These are phyloP conservation scores for Epinephelus moara DNA, from an alignment of 2,113 vertebrate species.

Conservation along the genomic window DNA sequence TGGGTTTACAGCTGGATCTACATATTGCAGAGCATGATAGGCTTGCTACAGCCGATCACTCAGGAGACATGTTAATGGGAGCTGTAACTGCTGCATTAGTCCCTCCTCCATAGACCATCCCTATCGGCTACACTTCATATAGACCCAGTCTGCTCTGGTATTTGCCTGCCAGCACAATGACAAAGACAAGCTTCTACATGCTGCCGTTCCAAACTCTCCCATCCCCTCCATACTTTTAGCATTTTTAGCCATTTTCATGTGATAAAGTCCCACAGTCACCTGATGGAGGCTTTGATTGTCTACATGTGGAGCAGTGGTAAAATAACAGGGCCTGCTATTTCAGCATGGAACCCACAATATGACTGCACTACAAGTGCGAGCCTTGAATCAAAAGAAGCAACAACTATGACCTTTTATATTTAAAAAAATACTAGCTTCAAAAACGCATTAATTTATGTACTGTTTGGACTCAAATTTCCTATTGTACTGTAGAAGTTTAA, in stretches of 20 bases:
- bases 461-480: not conserved
- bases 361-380: not conserved
- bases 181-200: slow-evolving; percentile 87
- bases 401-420: not conserved
- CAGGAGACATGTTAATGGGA: not conserved
- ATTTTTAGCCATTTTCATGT: slow-evolving; percentile 1
- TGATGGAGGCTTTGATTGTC: slow-evolving; percentile 7
- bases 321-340: not conserved
- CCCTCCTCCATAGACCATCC: not conserved
- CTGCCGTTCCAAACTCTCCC: slow-evolving; percentile 41
- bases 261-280: not conserved
- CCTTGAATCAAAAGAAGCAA: not conserved
- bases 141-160: slow-evolving; percentile 80
- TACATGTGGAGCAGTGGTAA: not conserved
- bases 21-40: not conserved
- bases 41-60: not conserved
- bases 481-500: not conserved
- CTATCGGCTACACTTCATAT: slow-evolving; percentile 20
- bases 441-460: not conserved
- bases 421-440: not conserved
- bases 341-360: not conserved
- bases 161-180: slow-evolving; percentile 82
- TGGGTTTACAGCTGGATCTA: not conserved
- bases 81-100: slow-evolving; percentile 2
- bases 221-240: not conserved